These are phyloP conservation scores for Drosophila chauvacae DNA, from an alignment of 1,140 invertebrate genomes.

Conservation along the genomic window DNA sequence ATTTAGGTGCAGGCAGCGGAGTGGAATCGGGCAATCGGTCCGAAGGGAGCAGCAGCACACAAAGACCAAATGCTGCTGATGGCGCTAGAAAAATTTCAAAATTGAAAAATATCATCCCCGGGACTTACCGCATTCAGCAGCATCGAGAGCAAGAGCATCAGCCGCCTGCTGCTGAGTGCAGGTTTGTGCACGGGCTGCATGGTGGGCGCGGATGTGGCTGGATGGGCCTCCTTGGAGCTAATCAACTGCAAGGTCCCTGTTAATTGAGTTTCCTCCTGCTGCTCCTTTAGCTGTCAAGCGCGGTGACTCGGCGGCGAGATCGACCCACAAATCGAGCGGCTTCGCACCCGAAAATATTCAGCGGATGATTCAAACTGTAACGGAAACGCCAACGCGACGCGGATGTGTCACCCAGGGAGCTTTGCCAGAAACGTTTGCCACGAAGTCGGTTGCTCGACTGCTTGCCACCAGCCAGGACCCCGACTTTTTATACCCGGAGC, in stretches of 20 bases:
- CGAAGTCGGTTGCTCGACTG: conserved; percentile 75
- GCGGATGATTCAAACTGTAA: conserved; percentile 57
- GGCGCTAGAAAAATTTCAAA: conserved; percentile 46
- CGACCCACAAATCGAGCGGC: conserved; percentile 29
- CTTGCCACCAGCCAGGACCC: conserved; percentile 42
- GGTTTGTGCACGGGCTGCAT: conserved; percentile 74
- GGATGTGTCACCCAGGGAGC: conserved; percentile 4
- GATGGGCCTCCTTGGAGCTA: conserved; percentile 7
- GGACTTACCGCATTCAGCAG: conserved; percentile 76
- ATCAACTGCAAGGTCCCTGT: conserved; percentile 21
- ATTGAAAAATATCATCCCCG: conserved; percentile 74
- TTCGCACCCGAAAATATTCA: conserved; percentile 11
- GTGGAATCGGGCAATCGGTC: conserved; percentile 14
- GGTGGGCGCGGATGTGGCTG: conserved; percentile 21
- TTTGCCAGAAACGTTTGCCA: conserved; percentile 33
- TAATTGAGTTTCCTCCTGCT: conserved; percentile 33
- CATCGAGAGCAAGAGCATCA: conserved; percentile 69
- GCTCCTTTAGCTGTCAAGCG: conserved; percentile 6
- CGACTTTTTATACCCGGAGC: conserved; percentile 64
- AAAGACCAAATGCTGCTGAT: conserved; percentile 29
- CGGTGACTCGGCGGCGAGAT: conserved; percentile 16
- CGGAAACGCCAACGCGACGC: conserved; percentile 34
- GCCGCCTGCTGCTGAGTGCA: conserved; percentile 67
- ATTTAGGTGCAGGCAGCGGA: conserved; percentile 43
- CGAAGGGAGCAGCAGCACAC: conserved; percentile 13